Evolutionary conservation across 2,888 invertebrate genomes (phyloP), one percentile per base, ranked within the genome.

Genomic region (Leucophenga maculata): DNA sequence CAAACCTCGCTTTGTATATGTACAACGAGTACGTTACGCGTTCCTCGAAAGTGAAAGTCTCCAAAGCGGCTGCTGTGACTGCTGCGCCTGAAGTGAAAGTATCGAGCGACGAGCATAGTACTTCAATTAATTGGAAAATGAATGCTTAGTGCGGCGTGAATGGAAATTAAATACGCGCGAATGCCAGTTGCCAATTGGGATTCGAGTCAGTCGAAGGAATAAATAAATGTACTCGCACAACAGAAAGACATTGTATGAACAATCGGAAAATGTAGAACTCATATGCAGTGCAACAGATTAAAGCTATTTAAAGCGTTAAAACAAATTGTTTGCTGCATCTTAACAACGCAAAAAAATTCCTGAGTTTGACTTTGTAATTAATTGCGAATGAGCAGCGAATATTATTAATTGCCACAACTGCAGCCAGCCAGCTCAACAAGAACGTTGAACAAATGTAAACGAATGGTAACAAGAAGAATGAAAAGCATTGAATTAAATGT

Each of bases 331-430:
- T 32, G 44, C 31, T 64, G 44, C 59, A 46, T 32, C 44, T 64
- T 64, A 64, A 64, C 62, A 64, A 64, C 62, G 60, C 32, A 60
- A 57, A 26, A 31, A 64, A 64, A 69, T 70, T 71, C 72, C 76
- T 74, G 78, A 76, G 81, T 78, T 78, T 82, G 82, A 82, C 80
- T 82, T 78, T 48, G 86, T 84, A 87, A 86, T 87, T 86, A 86
- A 86, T 87, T 84, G 87, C 83, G 86, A 80, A 83, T 86, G 85
- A 80, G 80, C 80, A 77, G 85, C 73, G 65, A 84, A 84, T 85
- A 86, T 86, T 87, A 87, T 86, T 86, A 86, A 87, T 86, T 87
- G 86, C 86, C 81, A 82, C 81, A 82, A 82, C 85, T 82, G 81
- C 79, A 80, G 39, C 20, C 20, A 57, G n/a, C 11, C 52, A 46